A percentile compares a stretch with the other conserved stretches of the same genome.
These are phyloP conservation scores for Arctocebus calabarensis DNA, from an alignment of 2,797 vertebrate genomes.

Conservation along the genomic window DNA sequence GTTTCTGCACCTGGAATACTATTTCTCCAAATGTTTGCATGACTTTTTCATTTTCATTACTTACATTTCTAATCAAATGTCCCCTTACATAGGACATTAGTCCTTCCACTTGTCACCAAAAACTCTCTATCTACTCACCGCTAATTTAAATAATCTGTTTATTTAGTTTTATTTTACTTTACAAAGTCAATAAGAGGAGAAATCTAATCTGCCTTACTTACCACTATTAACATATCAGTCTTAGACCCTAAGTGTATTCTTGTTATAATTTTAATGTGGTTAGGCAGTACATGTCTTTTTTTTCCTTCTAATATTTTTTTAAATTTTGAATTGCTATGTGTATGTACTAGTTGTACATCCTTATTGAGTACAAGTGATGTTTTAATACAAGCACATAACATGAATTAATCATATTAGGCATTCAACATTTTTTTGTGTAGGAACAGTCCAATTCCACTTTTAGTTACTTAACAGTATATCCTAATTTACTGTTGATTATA, in stretches of 20 bases:
- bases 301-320: background rate
- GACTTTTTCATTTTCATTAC: background rate
- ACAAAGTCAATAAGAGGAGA: background rate
- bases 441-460: background rate
- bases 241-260: background rate
- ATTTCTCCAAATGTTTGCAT: background rate
- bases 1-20: background rate
- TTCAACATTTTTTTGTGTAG: background rate
- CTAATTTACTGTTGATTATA: background rate
- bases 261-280: background rate
- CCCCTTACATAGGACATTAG: background rate
- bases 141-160: background rate
- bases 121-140: background rate
- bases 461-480: background rate
- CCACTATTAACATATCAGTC: background rate
- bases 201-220: background rate
- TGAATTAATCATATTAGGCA: background rate
- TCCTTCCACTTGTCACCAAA: background rate
- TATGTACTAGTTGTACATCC: background rate
- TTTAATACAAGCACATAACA: background rate
- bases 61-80: background rate
- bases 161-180: slow-evolving; percentile 27
- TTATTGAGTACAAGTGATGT: background rate
- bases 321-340: background rate
- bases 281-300: background rate